Base-by-base conservation (phyloP, 1,140 invertebrate species). In the Trypoxylus dichotomus region DNA sequence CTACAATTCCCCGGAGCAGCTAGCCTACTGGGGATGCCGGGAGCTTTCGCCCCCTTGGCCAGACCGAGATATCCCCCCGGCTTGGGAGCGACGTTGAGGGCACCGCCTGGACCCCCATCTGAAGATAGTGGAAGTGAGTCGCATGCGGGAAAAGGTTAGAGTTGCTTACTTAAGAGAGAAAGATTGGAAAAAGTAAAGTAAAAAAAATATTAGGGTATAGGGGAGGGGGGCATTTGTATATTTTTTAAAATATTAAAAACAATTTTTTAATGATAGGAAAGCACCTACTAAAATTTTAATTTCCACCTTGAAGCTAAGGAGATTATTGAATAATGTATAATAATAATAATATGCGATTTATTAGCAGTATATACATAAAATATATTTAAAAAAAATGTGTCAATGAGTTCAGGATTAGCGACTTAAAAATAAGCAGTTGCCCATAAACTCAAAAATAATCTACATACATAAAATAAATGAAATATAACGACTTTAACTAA, bases 101-200 rank as follows among this genome's bases (percentile, higher is more conserved):
- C 85, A 43, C 84, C 84, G 5, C 84, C 84, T 21, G 85, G 85
- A 74, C 85, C 85, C 8, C 85, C 85, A 21, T 83, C 82, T 10
- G 85, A 86, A 81, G 85, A 86, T 78, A 85, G 84, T 75, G 85
- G 85, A 75, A 86, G 85, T 77, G 85, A 86, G 81, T 84, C 85
- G 58, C 84, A 85, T 80, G 78, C 73, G 54, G 84, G 85, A 76
- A 86, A 86, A 84, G 83, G 83, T 85, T 72, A 78, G 77, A 74
- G 11, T 54, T n/a, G 32, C 2, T 37, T 37, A 37, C 5, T 37
- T 37, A 37, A 37, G 32, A 37, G 10, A 37, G 0, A 8, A 37
- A 54, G 15, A 54, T n/a, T 6, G 2, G 6, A 19, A 54, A 54
- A 54, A 19, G 5, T n/a, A n/a, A 5, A 19, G n/a, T 15, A n/a